phyloP scores from a whole-genome alignment of 2,113 vertebrate species.

The Perca flavescens region DNA sequence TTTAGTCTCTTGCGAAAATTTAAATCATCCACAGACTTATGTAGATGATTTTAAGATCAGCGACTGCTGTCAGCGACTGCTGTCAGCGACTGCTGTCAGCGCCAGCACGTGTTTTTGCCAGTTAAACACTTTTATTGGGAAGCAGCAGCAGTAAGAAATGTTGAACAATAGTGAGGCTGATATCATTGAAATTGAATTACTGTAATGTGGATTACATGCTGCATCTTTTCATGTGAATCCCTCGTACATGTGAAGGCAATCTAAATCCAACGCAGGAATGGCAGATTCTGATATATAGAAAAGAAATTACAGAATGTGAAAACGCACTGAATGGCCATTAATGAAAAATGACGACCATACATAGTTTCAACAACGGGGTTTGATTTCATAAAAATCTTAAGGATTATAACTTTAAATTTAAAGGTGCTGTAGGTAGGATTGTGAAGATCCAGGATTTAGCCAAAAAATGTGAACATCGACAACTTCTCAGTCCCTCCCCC shows the following conservation, averaged over 20 bases:
- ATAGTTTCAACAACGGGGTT: neutral
- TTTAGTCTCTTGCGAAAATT: neutral
- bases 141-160: neutral
- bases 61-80: neutral
- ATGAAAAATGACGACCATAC: neutral
- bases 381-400: neutral
- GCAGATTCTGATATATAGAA: neutral
- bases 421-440: too few species aligned
- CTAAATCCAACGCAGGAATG: neutral
- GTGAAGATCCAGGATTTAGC: too few species aligned
- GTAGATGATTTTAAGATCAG: neutral
- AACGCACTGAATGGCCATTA: neutral
- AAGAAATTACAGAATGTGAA: constrained; percentile 5
- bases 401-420: constrained; percentile 2
- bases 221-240: neutral
- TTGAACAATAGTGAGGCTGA: neutral
- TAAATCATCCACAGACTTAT: neutral
- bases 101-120: neutral
- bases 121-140: neutral
- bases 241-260: neutral
- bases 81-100: neutral
- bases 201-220: neutral
- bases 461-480: too few species aligned
- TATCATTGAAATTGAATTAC: neutral
- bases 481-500: too few species aligned